phyloP scores from a whole-genome alignment of 2,113 vertebrate species.

The Vireo altiloquus region DNA sequence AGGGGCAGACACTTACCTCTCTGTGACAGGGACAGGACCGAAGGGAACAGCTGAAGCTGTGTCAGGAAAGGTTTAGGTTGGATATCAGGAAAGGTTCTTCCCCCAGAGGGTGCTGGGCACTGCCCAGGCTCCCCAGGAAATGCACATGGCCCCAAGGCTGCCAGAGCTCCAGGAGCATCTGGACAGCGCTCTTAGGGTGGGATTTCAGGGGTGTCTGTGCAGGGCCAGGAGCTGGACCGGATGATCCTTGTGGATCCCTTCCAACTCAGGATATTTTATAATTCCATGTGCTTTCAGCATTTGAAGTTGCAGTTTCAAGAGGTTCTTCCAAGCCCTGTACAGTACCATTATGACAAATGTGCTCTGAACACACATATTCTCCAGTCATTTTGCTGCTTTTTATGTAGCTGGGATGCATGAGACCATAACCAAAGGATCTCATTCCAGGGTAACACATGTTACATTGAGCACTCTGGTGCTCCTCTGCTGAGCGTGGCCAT shows the following conservation, averaged over 20 bases:
- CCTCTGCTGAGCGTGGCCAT: neutral
- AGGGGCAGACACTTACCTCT: neutral
- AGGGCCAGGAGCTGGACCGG: neutral
- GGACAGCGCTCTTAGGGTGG: rapidly evolving
- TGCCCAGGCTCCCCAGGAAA: neutral
- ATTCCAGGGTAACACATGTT: rapidly evolving
- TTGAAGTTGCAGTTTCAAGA: neutral
- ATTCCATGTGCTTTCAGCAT: neutral
- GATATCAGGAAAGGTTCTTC: neutral
- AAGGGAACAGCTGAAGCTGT: neutral
- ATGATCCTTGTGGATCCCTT: neutral
- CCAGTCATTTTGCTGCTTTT: neutral
- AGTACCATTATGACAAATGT: neutral
- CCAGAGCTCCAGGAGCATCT: neutral
- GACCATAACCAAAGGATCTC: neutral
- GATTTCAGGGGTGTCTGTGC: neutral
- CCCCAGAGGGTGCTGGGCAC: neutral
- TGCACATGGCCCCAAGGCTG: neutral
- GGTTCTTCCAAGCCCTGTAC: neutral
- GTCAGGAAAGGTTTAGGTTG: neutral
- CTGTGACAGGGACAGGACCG: neutral
- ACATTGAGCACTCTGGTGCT: rapidly evolving
- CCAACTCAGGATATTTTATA: neutral
- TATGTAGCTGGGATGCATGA: neutral
- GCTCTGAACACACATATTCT: neutral